Evolutionary conservation across 2,888 invertebrate species (phyloP).

Genomic region (Xestia ashworthii): DNA sequence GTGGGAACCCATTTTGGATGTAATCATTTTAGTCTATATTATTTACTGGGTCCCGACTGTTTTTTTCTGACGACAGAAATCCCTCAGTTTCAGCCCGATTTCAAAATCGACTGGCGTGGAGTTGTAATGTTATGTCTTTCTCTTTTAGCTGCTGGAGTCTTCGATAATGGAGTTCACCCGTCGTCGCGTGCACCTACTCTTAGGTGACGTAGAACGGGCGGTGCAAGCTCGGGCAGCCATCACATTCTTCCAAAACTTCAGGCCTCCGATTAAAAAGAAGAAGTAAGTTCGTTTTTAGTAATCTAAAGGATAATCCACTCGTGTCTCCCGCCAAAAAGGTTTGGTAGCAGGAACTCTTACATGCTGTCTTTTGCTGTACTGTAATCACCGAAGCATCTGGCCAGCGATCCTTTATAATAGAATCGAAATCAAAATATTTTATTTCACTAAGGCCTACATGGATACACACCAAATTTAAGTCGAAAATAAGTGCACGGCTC

Average conservation of each 20-base stretch:
- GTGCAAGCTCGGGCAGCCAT: constrained; percentile 74
- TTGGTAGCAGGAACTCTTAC: background rate
- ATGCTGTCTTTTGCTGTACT: background rate
- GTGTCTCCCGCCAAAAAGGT: background rate
- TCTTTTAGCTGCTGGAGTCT: constrained; percentile 78
- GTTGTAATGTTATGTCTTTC: background rate
- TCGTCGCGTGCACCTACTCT: constrained; percentile 78
- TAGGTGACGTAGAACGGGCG: constrained; percentile 78
- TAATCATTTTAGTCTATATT: no score
- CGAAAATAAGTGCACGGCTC: no score
- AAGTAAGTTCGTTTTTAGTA: constrained; percentile 65
- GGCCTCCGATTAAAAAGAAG: constrained; percentile 70
- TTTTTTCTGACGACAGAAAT: no score
- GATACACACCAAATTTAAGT: no score
- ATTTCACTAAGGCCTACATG: no score
- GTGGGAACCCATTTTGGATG: no score
- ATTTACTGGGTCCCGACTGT: no score
- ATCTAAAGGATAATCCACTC: background rate
- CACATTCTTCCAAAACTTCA: constrained; percentile 80
- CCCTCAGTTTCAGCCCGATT: no score
- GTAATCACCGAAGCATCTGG: background rate
- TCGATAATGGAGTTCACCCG: constrained; percentile 83
- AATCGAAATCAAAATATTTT: no score
- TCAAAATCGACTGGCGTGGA: background rate
- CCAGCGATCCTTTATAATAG: background rate